These are phyloP conservation scores for Erpetoichthys calabaricus DNA, from an alignment of 2,797 vertebrate species.

Conservation along the genomic window DNA sequence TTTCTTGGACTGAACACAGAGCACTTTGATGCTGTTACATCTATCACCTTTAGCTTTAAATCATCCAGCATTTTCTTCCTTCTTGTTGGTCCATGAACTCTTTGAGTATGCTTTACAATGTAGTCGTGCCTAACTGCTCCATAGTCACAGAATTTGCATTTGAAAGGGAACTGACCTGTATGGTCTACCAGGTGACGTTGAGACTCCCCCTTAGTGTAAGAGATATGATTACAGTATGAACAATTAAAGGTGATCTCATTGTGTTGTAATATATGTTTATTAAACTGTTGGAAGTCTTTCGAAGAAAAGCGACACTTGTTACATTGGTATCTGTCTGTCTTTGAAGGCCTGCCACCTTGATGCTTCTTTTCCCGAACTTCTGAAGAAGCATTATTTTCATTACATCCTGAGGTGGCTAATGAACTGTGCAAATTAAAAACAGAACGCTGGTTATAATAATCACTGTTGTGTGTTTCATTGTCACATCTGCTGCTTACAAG, in stretches of 20 bases:
- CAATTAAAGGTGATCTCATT: constrained; percentile 72
- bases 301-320: constrained; percentile 78
- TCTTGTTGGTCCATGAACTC: constrained; percentile 51
- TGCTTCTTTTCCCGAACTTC: constrained; percentile 18
- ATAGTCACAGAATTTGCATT: constrained; percentile 77
- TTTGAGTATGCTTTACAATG: constrained; percentile 76
- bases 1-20: not conserved
- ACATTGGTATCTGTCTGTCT: constrained; percentile 57
- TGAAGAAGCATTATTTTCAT: constrained; percentile 9
- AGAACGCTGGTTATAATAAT: constrained; percentile 22
- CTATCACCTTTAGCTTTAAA: not conserved
- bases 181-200: constrained; percentile 75
- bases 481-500: constrained; percentile 39
- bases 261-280: constrained; percentile 67
- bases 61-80: constrained; percentile 7
- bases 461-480: constrained; percentile 5
- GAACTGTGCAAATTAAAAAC: constrained; percentile 26
- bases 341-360: constrained; percentile 40
- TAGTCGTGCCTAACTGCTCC: constrained; percentile 76
- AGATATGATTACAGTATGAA: constrained; percentile 69
- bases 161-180: constrained; percentile 66
- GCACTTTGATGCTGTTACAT: not conserved
- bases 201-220: constrained; percentile 74
- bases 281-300: constrained; percentile 53
- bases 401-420: constrained; percentile 25